phyloP scores from a whole-genome alignment of 2,888 invertebrate species.

The Ectobius pallidus region DNA sequence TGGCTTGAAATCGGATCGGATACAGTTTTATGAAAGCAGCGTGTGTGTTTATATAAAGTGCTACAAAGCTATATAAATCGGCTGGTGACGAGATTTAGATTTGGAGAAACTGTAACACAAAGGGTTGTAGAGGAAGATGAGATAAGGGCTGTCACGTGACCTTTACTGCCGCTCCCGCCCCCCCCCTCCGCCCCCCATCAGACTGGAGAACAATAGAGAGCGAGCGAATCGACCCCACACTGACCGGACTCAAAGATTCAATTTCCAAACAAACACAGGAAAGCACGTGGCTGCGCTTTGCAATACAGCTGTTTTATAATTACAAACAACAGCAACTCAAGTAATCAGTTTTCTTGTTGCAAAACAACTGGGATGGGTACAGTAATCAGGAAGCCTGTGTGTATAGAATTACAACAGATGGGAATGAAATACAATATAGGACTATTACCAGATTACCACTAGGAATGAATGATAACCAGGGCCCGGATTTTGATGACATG shows the following conservation, averaged over 20 bases:
- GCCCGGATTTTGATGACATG: too few species aligned
- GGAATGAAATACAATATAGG: too few species aligned
- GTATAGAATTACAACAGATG: too few species aligned
- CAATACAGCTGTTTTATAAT: not conserved
- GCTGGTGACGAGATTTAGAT: not conserved
- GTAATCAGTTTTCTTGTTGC: too few species aligned
- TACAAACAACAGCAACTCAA: too few species aligned
- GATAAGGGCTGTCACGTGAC: constrained; percentile 32
- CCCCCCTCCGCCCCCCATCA: not conserved
- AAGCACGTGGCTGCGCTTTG: not conserved
- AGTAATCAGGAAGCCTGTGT: too few species aligned
- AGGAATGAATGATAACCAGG: too few species aligned
- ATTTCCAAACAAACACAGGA: constrained; percentile 1
- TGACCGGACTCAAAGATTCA: not conserved
- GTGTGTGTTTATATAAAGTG: too few species aligned
- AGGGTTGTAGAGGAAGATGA: constrained; percentile 24
- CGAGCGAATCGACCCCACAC: not conserved
- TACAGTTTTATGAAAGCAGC: too few species aligned
- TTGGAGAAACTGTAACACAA: not conserved
- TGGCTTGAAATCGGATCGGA: too few species aligned
- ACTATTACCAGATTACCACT: too few species aligned
- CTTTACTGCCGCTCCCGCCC: not conserved
- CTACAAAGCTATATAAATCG: not conserved
- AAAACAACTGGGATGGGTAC: too few species aligned
- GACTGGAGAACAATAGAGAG: not conserved